Conservation (phyloP, 2,113 vertebrate species). For the Mus pahari region DNA sequence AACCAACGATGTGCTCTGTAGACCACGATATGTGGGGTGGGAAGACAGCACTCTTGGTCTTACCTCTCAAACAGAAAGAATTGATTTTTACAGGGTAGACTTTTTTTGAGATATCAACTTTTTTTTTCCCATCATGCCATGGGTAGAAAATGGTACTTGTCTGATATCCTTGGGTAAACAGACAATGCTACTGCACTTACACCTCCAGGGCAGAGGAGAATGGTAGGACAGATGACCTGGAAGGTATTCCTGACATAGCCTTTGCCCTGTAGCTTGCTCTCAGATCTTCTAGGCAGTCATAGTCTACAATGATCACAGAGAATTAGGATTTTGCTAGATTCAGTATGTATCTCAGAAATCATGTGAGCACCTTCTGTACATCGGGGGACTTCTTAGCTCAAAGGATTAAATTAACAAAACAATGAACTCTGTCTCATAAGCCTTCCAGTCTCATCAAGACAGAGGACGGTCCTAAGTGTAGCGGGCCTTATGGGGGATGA, state of each 20-base stretch:
- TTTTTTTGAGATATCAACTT: neutral
- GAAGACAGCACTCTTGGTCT: neutral
- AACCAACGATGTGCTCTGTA: neutral
- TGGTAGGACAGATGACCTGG: neutral
- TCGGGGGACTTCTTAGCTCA: neutral
- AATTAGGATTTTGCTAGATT: neutral
- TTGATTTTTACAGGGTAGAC: neutral
- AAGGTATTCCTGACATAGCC: neutral
- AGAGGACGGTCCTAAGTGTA: neutral
- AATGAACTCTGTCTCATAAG: neutral
- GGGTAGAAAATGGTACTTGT: neutral
- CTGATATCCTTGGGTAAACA: neutral
- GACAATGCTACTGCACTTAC: neutral
- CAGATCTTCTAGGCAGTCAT: neutral
- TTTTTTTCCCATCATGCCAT: neutral
- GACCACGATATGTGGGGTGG: neutral
- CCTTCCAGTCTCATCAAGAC: neutral
- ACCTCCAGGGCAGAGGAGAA: neutral
- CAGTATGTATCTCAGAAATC: neutral
- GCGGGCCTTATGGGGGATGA: neutral
- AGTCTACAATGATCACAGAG: neutral
- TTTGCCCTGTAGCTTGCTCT: neutral
- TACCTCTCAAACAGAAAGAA: neutral
- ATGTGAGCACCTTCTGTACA: neutral
- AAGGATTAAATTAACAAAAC: conserved; percentile 1